These are phyloP conservation scores for Osmerus mordax DNA, from an alignment of 2,113 vertebrate species.

Conservation along the genomic window DNA sequence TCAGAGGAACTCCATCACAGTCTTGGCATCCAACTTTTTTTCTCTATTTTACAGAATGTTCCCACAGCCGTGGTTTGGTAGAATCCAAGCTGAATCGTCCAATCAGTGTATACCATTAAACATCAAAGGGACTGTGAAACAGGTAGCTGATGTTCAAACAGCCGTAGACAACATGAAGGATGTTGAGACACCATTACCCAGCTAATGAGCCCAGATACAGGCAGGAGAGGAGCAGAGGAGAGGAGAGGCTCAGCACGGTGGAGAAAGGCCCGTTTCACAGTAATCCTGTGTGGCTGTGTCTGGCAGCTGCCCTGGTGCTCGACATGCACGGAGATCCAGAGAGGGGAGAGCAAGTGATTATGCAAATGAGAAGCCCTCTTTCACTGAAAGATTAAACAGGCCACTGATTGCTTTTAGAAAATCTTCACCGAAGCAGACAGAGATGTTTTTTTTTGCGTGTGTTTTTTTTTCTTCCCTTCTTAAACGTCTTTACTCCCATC, in stretches of 20 bases:
- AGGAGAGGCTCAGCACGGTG: conserved; percentile 49
- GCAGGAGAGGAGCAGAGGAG: conserved; percentile 31
- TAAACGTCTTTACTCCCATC: conserved; percentile 7
- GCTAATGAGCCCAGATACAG: conserved; percentile 71
- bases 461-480: background rate
- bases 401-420: conserved; percentile 72
- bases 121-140: conserved; percentile 73
- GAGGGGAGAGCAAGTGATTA: conserved; percentile 66
- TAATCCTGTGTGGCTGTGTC: conserved; percentile 50
- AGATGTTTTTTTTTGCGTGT: background rate
- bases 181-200: conserved; percentile 76
- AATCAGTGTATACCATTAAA: conserved; percentile 67
- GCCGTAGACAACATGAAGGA: conserved; percentile 65
- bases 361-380: conserved; percentile 66
- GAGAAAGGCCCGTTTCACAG: conserved; percentile 49
- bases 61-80: background rate
- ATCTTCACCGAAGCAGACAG: conserved; percentile 48
- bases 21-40: too few relatives aligned
- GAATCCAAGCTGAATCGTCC: background rate
- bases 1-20: too few relatives aligned
- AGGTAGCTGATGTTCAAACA: conserved; percentile 66
- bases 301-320: conserved; percentile 62
- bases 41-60: too few relatives aligned
- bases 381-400: conserved; percentile 68
- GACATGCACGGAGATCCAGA: conserved; percentile 39